A percentile compares a stretch with the other conserved stretches of the same genome.
Evolutionary conservation across 1,140 invertebrate genomes (phyloP).

Genomic region (Ceratina australensis): DNA sequence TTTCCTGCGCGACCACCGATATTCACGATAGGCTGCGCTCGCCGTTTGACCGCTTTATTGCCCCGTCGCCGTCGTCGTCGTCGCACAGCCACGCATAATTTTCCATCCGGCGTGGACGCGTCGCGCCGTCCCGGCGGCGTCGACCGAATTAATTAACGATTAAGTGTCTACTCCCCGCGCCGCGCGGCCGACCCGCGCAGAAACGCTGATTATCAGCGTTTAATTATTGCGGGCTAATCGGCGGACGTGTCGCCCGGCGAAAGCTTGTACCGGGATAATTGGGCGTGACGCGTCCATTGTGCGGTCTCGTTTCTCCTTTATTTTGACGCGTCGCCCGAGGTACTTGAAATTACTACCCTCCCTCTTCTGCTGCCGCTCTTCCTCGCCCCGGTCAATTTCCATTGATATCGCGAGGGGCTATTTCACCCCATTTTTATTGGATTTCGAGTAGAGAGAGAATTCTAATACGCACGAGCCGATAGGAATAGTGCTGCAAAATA

Average conservation of each 20-base stretch:
- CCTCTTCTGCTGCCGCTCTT: not conserved
- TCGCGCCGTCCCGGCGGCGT: not conserved
- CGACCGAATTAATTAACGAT: conserved; percentile 54
- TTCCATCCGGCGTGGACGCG: conserved; percentile 25
- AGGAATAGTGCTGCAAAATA: no score
- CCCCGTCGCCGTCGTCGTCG: conserved; percentile 3
- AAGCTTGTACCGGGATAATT: conserved; percentile 19
- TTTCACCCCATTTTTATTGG: not conserved
- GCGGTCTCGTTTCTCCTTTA: not conserved
- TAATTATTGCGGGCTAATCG: conserved; percentile 54
- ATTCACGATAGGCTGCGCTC: conserved; percentile 31
- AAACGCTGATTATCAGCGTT: conserved; percentile 48
- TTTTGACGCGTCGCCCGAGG: not conserved
- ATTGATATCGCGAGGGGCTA: not conserved
- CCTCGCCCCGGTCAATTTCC: not conserved
- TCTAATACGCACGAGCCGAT: no score
- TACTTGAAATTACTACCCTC: not conserved
- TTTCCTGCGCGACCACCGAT: conserved; percentile 44
- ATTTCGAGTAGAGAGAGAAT: no score
- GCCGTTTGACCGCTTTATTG: conserved; percentile 50
- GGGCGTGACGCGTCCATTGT: conserved; percentile 3
- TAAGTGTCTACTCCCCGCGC: not conserved
- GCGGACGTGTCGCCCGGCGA: not conserved
- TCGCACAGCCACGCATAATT: conserved; percentile 42
- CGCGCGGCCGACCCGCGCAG: not conserved